phyloP scores from a whole-genome alignment of 2,797 vertebrate species.

The Enteromius argenteus region DNA sequence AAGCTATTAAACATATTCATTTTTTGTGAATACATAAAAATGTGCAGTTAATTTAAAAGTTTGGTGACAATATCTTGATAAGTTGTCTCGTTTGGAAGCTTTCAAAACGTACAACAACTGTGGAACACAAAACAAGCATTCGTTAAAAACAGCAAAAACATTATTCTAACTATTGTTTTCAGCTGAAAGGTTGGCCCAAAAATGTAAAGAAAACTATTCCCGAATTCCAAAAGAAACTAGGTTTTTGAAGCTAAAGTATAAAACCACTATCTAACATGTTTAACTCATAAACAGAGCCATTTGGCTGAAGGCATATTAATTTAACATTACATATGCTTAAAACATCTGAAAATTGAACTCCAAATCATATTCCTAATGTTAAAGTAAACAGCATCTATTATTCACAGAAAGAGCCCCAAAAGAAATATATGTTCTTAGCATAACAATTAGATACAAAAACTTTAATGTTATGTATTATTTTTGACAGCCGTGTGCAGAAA shows the following conservation, averaged over 20 bases:
- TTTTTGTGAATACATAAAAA: background rate
- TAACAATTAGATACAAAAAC: background rate
- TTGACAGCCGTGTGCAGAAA: background rate
- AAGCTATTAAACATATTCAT: background rate
- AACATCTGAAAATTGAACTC: background rate
- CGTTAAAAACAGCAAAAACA: background rate
- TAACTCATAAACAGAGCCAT: background rate
- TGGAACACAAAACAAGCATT: background rate
- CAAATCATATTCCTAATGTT: background rate
- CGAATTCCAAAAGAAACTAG: background rate
- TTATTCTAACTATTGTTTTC: background rate
- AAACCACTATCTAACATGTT: background rate
- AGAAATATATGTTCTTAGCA: background rate
- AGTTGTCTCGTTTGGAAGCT: background rate
- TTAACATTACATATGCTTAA: background rate
- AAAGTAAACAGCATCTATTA: background rate
- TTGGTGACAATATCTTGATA: background rate
- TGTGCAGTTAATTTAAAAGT: background rate
- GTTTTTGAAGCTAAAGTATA: background rate
- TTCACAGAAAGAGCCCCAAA: background rate
- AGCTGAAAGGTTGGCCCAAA: background rate
- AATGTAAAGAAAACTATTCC: background rate
- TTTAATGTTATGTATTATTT: background rate
- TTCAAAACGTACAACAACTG: background rate
- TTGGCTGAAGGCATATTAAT: background rate